These are phyloP conservation scores for Leptinotarsa defecta DNA, from an alignment of 1,140 invertebrate species.

Conservation along the genomic window DNA sequence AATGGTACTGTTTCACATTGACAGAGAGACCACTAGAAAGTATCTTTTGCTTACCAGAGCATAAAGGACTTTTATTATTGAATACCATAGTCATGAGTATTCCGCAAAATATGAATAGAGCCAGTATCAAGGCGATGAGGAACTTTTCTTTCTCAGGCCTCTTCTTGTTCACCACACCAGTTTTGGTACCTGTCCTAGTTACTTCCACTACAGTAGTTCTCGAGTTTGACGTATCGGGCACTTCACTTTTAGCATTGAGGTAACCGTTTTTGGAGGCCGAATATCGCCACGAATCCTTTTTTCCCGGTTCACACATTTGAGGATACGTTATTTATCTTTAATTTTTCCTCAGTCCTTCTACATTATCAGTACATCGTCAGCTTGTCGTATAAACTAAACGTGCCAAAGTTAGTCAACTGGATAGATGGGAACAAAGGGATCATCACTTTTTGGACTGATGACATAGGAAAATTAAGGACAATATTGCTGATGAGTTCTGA, in stretches of 20 bases:
- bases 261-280: slow-evolving; percentile 44
- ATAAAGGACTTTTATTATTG: slow-evolving; percentile 34
- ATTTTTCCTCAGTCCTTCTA: not conserved
- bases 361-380: not conserved
- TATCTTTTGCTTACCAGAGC: slow-evolving; percentile 38
- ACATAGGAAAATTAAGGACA: no score
- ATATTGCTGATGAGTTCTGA: no score
- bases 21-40: not conserved
- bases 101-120: slow-evolving; percentile 42
- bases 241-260: slow-evolving; percentile 32
- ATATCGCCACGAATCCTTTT: slow-evolving; percentile 38
- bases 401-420: no score
- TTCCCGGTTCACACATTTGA: slow-evolving; percentile 17
- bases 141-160: slow-evolving; percentile 46
- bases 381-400: no score
- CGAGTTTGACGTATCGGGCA: slow-evolving; percentile 25
- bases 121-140: slow-evolving; percentile 43
- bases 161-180: slow-evolving; percentile 41
- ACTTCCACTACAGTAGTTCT: slow-evolving; percentile 48
- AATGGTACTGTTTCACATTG: no score
- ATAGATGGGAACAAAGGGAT: no score
- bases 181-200: slow-evolving; percentile 43
- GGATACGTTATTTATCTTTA: not conserved
- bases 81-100: slow-evolving; percentile 45
- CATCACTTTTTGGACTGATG: no score